These are phyloP conservation scores for Hesperophylax magnus DNA, from an alignment of 1,140 invertebrate species.

Conservation along the genomic window DNA sequence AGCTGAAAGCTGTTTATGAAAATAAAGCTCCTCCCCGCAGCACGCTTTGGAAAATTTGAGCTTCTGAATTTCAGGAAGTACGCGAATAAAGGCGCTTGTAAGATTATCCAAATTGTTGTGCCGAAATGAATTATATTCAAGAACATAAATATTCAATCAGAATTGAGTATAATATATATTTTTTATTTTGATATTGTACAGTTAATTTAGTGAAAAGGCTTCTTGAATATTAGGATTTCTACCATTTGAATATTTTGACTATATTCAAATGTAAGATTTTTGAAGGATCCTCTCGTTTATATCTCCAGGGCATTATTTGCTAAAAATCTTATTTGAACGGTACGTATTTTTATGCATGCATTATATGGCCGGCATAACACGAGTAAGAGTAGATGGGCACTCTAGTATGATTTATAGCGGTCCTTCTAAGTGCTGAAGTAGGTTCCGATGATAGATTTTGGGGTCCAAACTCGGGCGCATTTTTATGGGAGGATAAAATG, in stretches of 20 bases:
- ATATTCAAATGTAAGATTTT: no score
- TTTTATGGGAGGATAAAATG: neutral
- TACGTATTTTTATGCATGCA: constrained; percentile 31
- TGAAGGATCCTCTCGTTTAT: no score
- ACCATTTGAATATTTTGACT: no score
- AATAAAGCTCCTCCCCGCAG: constrained; percentile 17
- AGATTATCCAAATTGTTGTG: neutral
- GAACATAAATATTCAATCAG: neutral
- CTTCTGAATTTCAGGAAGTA: neutral
- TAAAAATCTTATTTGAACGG: neutral
- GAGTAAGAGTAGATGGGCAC: neutral
- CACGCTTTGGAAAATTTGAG: constrained; percentile 12
- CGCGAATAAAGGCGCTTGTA: neutral
- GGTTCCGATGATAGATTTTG: neutral
- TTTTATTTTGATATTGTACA: no score
- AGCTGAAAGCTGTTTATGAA: constrained; percentile 41
- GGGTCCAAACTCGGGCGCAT: neutral
- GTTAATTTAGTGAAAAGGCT: no score
- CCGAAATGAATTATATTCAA: neutral
- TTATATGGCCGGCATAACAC: constrained; percentile 13
- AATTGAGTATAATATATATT: neutral
- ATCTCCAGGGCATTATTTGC: neutral
- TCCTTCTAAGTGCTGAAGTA: constrained; percentile 2
- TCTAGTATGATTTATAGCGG: constrained; percentile 25
- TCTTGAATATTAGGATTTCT: no score